Conservation (phyloP, 2,888 invertebrate species). For the Melipona beecheii region DNA sequence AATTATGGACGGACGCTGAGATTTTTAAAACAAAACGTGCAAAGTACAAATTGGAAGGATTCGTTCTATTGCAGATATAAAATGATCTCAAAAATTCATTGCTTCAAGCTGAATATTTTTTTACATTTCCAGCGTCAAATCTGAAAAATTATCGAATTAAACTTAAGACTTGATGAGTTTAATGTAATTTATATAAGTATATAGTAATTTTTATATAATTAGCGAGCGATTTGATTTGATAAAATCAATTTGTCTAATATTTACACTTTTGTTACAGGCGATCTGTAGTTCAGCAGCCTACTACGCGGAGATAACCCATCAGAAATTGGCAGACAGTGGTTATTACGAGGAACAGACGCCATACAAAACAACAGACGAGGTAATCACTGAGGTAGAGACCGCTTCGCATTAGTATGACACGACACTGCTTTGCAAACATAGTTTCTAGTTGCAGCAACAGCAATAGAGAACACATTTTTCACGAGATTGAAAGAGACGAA, state of each 20-base stretch:
- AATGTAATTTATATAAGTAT: no score
- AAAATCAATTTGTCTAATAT: neutral
- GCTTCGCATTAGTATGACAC: conserved; percentile 68
- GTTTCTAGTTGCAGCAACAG: conserved; percentile 26
- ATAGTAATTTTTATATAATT: no score
- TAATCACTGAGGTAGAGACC: conserved; percentile 80
- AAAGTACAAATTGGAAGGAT: no score
- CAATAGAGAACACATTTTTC: neutral
- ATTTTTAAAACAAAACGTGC: no score
- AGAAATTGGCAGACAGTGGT: conserved; percentile 91
- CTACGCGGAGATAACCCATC: conserved; percentile 94
- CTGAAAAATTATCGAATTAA: no score
- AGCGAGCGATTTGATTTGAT: no score
- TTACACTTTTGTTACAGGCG: conserved; percentile 85
- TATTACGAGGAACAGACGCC: conserved; percentile 89
- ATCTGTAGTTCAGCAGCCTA: conserved; percentile 94
- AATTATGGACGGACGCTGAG: no score
- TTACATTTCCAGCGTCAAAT: no score
- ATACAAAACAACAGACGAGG: conserved; percentile 83
- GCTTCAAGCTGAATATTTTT: no score
- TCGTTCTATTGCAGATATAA: no score
- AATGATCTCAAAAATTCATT: no score
- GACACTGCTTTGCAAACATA: conserved; percentile 62
- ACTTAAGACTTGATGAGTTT: no score
- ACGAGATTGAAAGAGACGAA: neutral